These are phyloP conservation scores for Ctenodactylus gundi DNA, from an alignment of 2,113 vertebrate genomes.

Conservation along the genomic window DNA sequence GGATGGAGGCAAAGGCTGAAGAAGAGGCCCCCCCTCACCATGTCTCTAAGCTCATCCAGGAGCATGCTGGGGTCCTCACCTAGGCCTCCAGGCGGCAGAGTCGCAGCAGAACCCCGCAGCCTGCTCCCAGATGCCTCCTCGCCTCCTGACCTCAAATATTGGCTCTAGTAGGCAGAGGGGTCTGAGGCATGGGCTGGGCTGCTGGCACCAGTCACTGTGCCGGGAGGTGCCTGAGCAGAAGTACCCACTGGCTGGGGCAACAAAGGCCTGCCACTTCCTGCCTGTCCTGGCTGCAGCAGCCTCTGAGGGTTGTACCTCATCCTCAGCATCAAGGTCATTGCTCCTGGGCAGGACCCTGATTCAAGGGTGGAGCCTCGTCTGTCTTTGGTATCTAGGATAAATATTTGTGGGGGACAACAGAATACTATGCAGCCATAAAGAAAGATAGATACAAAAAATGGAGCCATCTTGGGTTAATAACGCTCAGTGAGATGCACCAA, in stretches of 20 bases:
- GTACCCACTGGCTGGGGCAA: fast-evolving
- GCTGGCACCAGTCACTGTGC: not conserved
- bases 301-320: not conserved
- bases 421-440: too few relatives aligned
- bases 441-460: too few relatives aligned
- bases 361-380: fast-evolving
- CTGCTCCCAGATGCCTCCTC: not conserved
- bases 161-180: conserved; percentile 23
- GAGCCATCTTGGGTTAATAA: too few relatives aligned
- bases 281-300: not conserved
- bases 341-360: not conserved
- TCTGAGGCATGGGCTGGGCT: not conserved
- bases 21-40: fast-evolving
- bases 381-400: not conserved
- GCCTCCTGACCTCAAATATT: conserved; percentile 54
- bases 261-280: fast-evolving
- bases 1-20: not conserved
- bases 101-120: fast-evolving
- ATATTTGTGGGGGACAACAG: too few relatives aligned
- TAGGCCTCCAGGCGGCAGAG: not conserved
- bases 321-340: not conserved
- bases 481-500: too few relatives aligned
- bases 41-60: fast-evolving
- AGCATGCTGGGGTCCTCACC: not conserved
- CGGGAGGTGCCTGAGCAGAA: not conserved